Conservation (phyloP, 2,888 invertebrate species). For the Balanococcus diminutus region DNA sequence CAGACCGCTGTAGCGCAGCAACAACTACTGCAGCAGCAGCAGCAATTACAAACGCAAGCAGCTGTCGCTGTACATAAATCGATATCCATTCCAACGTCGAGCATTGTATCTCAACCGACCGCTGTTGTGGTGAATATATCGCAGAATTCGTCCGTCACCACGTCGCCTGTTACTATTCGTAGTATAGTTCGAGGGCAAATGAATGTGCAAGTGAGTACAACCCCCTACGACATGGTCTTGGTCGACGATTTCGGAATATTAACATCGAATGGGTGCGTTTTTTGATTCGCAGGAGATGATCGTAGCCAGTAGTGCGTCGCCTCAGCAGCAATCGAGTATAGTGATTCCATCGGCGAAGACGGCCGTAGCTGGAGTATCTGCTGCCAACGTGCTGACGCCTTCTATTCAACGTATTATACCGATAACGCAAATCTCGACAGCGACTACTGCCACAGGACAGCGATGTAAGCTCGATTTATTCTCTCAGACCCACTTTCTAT, state of each 20-base stretch:
- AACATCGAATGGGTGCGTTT: not conserved
- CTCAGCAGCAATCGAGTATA: conserved; percentile 2
- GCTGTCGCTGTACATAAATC: conserved; percentile 42
- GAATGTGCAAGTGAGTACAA: not conserved
- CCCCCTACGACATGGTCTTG: no score
- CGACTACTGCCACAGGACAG: conserved; percentile 22
- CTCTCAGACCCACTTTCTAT: no score
- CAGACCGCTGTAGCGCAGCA: conserved; percentile 35
- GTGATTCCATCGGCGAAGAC: conserved; percentile 35
- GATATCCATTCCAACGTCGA: conserved; percentile 32
- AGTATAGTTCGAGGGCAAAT: conserved; percentile 4
- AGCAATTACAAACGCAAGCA: conserved; percentile 37
- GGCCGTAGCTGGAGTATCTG: not conserved
- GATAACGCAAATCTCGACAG: conserved; percentile 41
- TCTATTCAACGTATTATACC: conserved; percentile 40
- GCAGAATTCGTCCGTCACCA: conserved; percentile 39
- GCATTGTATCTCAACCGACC: conserved; percentile 33
- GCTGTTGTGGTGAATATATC: conserved; percentile 35
- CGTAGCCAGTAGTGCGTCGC: conserved; percentile 5
- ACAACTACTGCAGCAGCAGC: conserved; percentile 52
- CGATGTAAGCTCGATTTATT: no score
- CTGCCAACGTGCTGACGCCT: conserved; percentile 16
- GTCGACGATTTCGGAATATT: not conserved
- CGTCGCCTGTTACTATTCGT: conserved; percentile 43
- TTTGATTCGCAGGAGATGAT: conserved; percentile 38